A percentile compares a stretch with the other conserved stretches of the same genome.
phyloP scores from a whole-genome alignment of 2,888 invertebrate genomes.

The Nomada fabriciana region DNA sequence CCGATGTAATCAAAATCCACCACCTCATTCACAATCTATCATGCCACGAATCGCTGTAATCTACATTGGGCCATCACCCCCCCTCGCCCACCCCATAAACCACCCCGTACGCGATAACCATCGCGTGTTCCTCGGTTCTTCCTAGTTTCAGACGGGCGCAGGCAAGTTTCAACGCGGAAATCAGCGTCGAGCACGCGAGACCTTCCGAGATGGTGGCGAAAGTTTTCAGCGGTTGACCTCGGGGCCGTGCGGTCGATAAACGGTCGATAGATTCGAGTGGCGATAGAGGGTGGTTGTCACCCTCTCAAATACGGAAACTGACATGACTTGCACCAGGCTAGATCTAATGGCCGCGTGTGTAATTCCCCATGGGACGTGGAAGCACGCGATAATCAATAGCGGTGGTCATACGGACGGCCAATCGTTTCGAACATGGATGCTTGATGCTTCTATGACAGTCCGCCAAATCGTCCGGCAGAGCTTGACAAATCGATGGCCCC shows the following conservation, averaged over 20 bases:
- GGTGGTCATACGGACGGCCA: slow-evolving; percentile 36
- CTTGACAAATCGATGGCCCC: slow-evolving; percentile 52
- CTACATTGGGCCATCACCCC: neutral
- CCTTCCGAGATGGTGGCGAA: neutral
- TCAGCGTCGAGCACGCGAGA: neutral
- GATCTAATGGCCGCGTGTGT: slow-evolving; percentile 57
- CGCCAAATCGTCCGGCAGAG: slow-evolving; percentile 48
- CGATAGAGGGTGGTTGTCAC: slow-evolving; percentile 49
- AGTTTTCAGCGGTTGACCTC: slow-evolving; percentile 5
- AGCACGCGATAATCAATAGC: slow-evolving; percentile 67
- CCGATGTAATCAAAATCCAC: too few relatives aligned
- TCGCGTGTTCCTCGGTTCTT: neutral
- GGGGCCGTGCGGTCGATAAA: slow-evolving; percentile 36
- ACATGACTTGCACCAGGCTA: slow-evolving; percentile 26
- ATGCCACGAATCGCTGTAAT: too few relatives aligned
- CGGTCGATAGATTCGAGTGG: slow-evolving; percentile 28
- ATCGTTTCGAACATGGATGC: slow-evolving; percentile 48
- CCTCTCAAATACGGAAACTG: slow-evolving; percentile 67
- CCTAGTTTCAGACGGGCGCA: neutral
- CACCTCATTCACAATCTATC: too few relatives aligned
- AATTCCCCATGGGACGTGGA: slow-evolving; percentile 61
- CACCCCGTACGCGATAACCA: neutral
- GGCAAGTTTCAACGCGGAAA: neutral
- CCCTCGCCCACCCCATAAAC: slow-evolving; percentile 7
- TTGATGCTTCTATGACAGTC: slow-evolving; percentile 28